Evolutionary conservation across 1,140 invertebrate genomes (phyloP).

Genomic region (Drosophila navojoa): DNA sequence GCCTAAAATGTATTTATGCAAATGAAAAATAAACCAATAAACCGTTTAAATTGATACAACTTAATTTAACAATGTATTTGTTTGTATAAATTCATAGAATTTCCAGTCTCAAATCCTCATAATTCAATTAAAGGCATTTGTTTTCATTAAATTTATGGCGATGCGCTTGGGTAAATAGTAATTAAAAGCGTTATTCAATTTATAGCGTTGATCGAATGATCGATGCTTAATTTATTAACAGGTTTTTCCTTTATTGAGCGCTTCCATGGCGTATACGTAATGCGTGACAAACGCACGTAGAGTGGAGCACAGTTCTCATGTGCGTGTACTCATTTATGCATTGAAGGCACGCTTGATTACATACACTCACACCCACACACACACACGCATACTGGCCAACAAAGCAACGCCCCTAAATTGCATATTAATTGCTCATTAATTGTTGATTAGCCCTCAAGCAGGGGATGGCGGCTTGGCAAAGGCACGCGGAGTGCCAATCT

Average conservation of each 20-base stretch:
- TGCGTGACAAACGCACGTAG: conserved; percentile 13
- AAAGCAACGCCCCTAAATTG: conserved; percentile 56
- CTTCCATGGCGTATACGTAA: conserved; percentile 28
- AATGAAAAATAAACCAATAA: too few relatives aligned
- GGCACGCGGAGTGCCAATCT: conserved; percentile 38
- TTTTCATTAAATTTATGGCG: conserved; percentile 3
- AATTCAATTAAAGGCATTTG: conserved; percentile 11
- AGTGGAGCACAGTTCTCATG: not conserved
- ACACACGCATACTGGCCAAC: conserved; percentile 1
- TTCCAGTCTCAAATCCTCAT: not conserved
- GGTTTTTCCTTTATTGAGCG: not conserved
- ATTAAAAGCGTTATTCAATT: conserved; percentile 22
- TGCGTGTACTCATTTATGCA: conserved; percentile 69
- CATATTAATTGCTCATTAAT: conserved; percentile 83
- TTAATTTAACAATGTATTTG: too few relatives aligned
- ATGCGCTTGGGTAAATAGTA: not conserved
- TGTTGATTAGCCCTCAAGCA: conserved; percentile 76
- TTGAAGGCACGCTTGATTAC: conserved; percentile 60
- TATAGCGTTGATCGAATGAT: conserved; percentile 14
- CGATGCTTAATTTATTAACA: conserved; percentile 17
- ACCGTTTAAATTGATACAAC: too few relatives aligned
- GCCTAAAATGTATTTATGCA: not conserved
- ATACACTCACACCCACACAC: conserved; percentile 2
- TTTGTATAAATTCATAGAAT: too few relatives aligned
- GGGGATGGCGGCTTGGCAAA: conserved; percentile 17